Percentiles rank a stretch among this genome's conserved stretches.
Conservation (phyloP, 2,113 vertebrate species). For the Dasyurus viverrinus region DNA sequence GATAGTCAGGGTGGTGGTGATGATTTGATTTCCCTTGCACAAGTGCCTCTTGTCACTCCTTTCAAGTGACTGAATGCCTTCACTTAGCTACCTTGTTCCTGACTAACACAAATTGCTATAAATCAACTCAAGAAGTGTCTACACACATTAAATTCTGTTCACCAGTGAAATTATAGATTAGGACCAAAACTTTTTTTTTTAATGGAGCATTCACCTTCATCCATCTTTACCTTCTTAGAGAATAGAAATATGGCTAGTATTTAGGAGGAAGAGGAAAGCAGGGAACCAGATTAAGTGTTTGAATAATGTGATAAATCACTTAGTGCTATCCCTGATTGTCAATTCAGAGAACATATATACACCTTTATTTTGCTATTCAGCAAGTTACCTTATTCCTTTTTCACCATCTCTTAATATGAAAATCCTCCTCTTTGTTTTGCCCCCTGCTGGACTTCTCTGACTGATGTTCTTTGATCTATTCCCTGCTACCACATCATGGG, state of each 20-base stretch:
- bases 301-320: not conserved
- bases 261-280: not conserved
- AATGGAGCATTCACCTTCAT: not conserved
- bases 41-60: not conserved
- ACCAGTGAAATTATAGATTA: not conserved
- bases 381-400: not conserved
- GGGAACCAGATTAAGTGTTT: not conserved
- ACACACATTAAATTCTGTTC: not conserved
- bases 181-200: not conserved
- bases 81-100: not conserved
- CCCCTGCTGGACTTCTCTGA: conserved; percentile 23
- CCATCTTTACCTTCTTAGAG: not conserved
- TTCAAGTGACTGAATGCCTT: not conserved
- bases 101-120: not conserved
- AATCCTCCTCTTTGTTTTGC: not conserved
- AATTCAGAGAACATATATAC: conserved; percentile 18
- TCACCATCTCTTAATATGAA: conserved; percentile 21
- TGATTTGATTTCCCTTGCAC: not conserved
- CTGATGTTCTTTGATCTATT: conserved; percentile 57
- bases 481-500: conserved; percentile 53
- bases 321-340: not conserved
- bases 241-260: not conserved
- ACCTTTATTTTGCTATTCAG: conserved; percentile 50
- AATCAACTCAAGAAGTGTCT: not conserved
- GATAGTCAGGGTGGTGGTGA: not conserved